Evolutionary conservation across 2,113 vertebrate species (phyloP), one percentile per base, ranked within the genome.

Genomic region (Anoura caudifer): DNA sequence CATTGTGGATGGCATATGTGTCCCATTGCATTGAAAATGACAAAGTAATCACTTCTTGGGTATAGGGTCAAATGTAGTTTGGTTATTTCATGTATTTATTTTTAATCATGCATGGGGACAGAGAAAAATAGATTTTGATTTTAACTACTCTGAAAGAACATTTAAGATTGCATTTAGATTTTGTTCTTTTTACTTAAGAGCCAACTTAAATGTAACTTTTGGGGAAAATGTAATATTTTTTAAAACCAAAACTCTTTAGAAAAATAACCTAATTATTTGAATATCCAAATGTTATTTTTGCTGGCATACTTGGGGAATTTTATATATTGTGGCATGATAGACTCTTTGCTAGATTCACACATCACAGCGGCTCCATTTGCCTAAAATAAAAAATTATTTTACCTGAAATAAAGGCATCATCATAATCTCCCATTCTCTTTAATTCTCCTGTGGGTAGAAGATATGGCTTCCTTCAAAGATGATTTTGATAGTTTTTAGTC

Each of bases 1-100:
- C 95, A 95, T 84, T 72, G 95, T 97, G 54, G 16, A 70, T 97
- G 92, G 59, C n/a, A 96, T 93, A 87, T 97, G 91, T 96, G 82
- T 94, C 69, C 47, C 45, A 84, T 5, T 61, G 63, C 70, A 94
- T 50, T 47, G 83, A 93, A 95, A 95, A 95, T 84, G 59, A 88
- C 81, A 85, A 47, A 95, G 86, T 94, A 80, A 95, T 92, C 90
- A 94, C 67, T 96, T 97, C 89, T 45, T 4, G 70, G 54, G 50
- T 69, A 54, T 52, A 31, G 24, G 75, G 69, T 91, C 52, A 47
- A 79, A 95, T 91, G n/a, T 43, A 4, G 43, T 86, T 88, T 91
- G 24, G 16, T 81, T 70, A 11, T 65, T 95, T 92, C 63, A 82
- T 94, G 86, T 90, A 87, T 92, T 95, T 87, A 84, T 84, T 97